Evolutionary conservation across 2,888 invertebrate genomes (phyloP), one percentile per base, ranked within the genome.

Genomic region (Brassicogethes aeneus): DNA sequence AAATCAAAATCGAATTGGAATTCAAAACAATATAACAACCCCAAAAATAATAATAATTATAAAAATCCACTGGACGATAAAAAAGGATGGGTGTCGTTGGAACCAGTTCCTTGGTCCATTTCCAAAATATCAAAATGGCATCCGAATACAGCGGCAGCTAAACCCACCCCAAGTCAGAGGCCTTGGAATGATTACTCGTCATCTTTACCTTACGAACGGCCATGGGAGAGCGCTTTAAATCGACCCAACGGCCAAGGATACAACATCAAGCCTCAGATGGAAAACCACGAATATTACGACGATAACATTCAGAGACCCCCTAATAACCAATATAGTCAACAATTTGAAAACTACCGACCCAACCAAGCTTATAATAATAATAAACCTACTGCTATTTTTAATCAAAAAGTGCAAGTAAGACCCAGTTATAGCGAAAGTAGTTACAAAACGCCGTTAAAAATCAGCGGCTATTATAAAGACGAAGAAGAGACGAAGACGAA

Each of bases 51-150:
- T 56, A 72, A 72, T 53, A n/a, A n/a, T n/a, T n/a, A n/a, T n/a
- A 73, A 75, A 45, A 72, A 76, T 44, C 77, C 80, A 1, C 77
- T 72, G 47, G 80, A 84, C 42, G 80, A 85, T 48, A 77, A 79
- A 54, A 80, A 80, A 41, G 85, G 84, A 1, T 86, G 86, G 86
- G 83, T 86, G 0, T 79, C 82, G 1, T 63, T 86, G 40, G 85
- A 86, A 49, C 84, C 80, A 2, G 76, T 86, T 2, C 85, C 85
- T 0, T 86, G 85, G 85, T 84, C 85, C 0, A 76, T 82, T 8
- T 84, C 85, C 51, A 85, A 85, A 67, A 80, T 85, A 47, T 82
- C 85, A 2, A 85, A 85, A 63, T 86, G 85, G 86, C 80, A 84
- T 57, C 69, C 73, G 5, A 74, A 73, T 46, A n/a, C n/a, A n/a